Conservation (phyloP, 1,140 invertebrate genomes). For the Halictus rubicundus region DNA sequence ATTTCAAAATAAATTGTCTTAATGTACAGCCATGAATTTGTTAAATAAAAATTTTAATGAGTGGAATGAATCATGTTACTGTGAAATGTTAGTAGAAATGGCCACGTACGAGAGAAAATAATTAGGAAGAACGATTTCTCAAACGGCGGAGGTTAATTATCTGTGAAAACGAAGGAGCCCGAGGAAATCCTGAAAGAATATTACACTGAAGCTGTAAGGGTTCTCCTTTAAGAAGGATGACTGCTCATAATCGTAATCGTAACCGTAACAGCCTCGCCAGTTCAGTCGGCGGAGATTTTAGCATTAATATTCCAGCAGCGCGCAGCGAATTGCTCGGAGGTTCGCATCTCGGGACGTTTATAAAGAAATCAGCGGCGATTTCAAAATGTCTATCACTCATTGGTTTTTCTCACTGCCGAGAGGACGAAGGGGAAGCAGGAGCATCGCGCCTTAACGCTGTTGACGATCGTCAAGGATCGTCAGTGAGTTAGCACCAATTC, state of each 20-base stretch:
- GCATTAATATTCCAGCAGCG: conserved; percentile 59
- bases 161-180: background rate
- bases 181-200: conserved; percentile 34
- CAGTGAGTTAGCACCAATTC: conserved; percentile 38
- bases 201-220: conserved; percentile 34
- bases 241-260: conserved; percentile 62
- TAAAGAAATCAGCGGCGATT: conserved; percentile 61
- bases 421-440: background rate
- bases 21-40: too few relatives aligned
- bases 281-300: conserved; percentile 43
- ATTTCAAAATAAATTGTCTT: too few relatives aligned
- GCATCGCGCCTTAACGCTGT: conserved; percentile 18
- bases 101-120: background rate
- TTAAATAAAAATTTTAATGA: too few relatives aligned
- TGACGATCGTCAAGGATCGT: conserved; percentile 8
- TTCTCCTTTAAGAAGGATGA: conserved; percentile 55
- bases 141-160: background rate
- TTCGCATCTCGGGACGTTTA: conserved; percentile 42
- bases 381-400: conserved; percentile 43
- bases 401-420: conserved; percentile 15
- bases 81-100: background rate
- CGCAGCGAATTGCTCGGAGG: conserved; percentile 22
- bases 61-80: too few relatives aligned
- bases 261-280: conserved; percentile 54
- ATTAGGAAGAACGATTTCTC: background rate